A percentile compares a stretch with the other conserved stretches of the same genome.
Conservation (phyloP, 1,140 invertebrate species). For the Zelostemma sp. region DNA sequence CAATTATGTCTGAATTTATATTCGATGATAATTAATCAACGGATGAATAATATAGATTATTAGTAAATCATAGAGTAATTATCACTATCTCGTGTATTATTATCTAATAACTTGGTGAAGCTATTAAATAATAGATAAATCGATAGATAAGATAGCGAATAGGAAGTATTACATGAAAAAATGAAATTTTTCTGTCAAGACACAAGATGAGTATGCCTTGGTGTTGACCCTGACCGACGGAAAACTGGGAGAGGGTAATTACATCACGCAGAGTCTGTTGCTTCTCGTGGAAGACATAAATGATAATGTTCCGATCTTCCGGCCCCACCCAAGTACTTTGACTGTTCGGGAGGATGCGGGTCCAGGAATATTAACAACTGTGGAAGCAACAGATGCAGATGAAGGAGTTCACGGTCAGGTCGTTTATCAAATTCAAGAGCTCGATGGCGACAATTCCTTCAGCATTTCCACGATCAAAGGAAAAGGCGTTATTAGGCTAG, state of each 20-base stretch:
- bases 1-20: too few species aligned
- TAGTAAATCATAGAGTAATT: too few species aligned
- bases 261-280: constrained; percentile 90
- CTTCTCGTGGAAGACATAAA: constrained; percentile 92
- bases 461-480: constrained; percentile 86
- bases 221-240: constrained; percentile 92
- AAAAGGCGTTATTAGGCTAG: constrained; percentile 86
- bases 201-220: constrained; percentile 87
- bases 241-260: constrained; percentile 87
- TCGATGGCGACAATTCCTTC: constrained; percentile 86
- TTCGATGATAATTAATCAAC: too few species aligned
- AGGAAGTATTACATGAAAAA: background rate
- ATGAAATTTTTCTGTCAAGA: constrained; percentile 68
- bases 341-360: constrained; percentile 83
- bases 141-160: too few species aligned
- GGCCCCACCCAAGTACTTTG: constrained; percentile 85
- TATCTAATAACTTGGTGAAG: too few species aligned
- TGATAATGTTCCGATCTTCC: constrained; percentile 90
- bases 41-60: too few species aligned
- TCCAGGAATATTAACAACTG: constrained; percentile 80
- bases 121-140: too few species aligned
- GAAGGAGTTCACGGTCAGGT: constrained; percentile 92
- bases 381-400: constrained; percentile 90
- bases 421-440: constrained; percentile 81
- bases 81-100: too few species aligned